Conservation (phyloP, 1,140 invertebrate genomes). For the Dinothrombium tinctorium region DNA sequence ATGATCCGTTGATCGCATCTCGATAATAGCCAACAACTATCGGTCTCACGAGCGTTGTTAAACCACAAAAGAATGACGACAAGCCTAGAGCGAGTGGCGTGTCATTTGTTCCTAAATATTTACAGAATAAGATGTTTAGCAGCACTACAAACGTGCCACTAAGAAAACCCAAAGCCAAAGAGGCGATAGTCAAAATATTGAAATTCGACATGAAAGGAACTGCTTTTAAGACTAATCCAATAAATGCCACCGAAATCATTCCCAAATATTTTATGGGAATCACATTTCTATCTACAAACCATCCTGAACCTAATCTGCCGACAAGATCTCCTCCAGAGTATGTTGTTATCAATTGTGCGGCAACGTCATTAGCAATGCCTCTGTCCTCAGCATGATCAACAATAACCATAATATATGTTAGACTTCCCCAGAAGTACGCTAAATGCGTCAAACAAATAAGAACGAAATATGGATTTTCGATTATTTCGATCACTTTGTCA, state of each 20-base stretch:
- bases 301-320: slow-evolving; percentile 3
- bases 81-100: slow-evolving; percentile 1
- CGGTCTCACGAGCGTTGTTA: slow-evolving; percentile 1
- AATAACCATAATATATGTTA: slow-evolving; percentile 4
- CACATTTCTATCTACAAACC: background rate
- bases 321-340: slow-evolving; percentile 1
- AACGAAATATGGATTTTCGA: background rate
- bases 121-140: slow-evolving; percentile 2
- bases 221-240: background rate
- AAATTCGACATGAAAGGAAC: background rate
- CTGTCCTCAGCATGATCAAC: slow-evolving; percentile 2
- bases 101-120: slow-evolving; percentile 4
- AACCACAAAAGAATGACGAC: slow-evolving; percentile 2
- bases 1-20: background rate
- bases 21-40: slow-evolving; percentile 4
- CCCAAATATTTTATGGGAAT: background rate
- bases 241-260: background rate
- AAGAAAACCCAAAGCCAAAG: background rate
- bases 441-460: background rate
- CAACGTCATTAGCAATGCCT: background rate
- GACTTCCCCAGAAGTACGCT: slow-evolving; percentile 4
- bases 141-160: background rate
- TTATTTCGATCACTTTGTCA: background rate
- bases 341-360: background rate
- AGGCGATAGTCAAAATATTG: background rate